Conservation (phyloP, 2,113 vertebrate species). For the Plestiodon gilberti region DNA sequence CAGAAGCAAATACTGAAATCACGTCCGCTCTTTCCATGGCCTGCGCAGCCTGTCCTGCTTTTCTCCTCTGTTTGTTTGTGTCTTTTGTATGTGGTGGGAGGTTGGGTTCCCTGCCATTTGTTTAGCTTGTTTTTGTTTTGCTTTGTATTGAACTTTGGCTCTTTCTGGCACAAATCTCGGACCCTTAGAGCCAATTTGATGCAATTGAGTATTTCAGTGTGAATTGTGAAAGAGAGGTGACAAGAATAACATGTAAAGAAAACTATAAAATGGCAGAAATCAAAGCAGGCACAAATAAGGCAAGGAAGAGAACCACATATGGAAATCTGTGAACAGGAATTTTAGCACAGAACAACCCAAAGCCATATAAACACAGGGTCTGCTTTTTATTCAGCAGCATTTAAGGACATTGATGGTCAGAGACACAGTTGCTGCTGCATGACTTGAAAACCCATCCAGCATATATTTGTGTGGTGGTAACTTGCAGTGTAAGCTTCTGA, state of each 20-base stretch:
- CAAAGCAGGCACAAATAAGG: not conserved
- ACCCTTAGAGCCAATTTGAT: not conserved
- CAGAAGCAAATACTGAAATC: not conserved
- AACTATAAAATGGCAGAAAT: not conserved
- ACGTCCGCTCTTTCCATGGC: not conserved
- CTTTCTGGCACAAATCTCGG: not conserved
- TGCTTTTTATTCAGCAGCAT: not conserved
- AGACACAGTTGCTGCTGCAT: not conserved
- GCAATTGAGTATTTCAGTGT: not conserved
- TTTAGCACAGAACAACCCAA: not conserved
- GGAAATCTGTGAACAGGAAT: not conserved
- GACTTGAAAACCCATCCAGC: not conserved
- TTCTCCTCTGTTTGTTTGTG: not conserved
- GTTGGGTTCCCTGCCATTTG: not conserved
- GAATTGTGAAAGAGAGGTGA: not conserved
- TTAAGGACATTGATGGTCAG: not conserved
- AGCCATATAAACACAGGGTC: not conserved
- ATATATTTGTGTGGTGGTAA: not conserved
- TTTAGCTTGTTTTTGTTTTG: not conserved
- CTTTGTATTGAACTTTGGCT: not conserved
- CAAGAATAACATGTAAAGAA: not conserved
- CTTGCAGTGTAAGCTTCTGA: not conserved
- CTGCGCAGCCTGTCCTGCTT: not conserved
- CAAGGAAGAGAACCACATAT: not conserved
- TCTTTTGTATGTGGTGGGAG: not conserved